Percentiles rank a stretch among this genome's conserved stretches.
phyloP scores from a whole-genome alignment of 1,140 invertebrate genomes.

The Maniola jurtina region DNA sequence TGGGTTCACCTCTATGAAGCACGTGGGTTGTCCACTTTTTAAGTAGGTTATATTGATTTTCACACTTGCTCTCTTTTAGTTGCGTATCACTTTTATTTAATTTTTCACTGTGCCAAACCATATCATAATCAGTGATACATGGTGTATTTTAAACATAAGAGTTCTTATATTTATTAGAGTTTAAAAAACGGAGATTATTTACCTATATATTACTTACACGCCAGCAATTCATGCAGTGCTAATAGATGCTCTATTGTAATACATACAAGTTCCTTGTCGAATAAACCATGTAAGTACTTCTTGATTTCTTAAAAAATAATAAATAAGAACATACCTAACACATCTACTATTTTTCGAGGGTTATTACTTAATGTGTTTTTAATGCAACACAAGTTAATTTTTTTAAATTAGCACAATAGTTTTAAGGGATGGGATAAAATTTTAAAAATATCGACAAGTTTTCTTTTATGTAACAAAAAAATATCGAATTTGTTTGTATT shows the following conservation, averaged over 20 bases:
- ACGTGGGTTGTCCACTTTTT: background rate
- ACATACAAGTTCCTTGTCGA: conserved; percentile 63
- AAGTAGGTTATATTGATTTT: conserved; percentile 7
- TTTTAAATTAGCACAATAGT: conserved; percentile 70
- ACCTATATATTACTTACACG: conserved; percentile 30
- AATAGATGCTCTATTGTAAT: conserved; percentile 27
- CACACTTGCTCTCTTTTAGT: conserved; percentile 43
- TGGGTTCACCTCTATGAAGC: no score
- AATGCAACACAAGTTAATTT: conserved; percentile 51
- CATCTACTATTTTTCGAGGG: conserved; percentile 70
- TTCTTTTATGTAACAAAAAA: conserved; percentile 26
- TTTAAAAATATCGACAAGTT: conserved; percentile 34
- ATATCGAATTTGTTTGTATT: conserved; percentile 31
- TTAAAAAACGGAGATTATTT: conserved; percentile 26
- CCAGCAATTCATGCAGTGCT: conserved; percentile 41
- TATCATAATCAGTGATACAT: conserved; percentile 70
- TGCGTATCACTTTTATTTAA: conserved; percentile 31
- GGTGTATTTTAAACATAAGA: conserved; percentile 46
- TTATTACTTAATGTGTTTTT: conserved; percentile 52
- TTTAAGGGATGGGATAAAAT: conserved; percentile 52
- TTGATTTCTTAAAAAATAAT: conserved; percentile 45
- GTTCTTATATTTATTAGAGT: conserved; percentile 41
- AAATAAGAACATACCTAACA: conserved; percentile 54
- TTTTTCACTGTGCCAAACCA: conserved; percentile 73
- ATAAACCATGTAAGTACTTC: conserved; percentile 34